Base-by-base conservation (phyloP, 2,888 invertebrate species). In the Heliothis peltigera region DNA sequence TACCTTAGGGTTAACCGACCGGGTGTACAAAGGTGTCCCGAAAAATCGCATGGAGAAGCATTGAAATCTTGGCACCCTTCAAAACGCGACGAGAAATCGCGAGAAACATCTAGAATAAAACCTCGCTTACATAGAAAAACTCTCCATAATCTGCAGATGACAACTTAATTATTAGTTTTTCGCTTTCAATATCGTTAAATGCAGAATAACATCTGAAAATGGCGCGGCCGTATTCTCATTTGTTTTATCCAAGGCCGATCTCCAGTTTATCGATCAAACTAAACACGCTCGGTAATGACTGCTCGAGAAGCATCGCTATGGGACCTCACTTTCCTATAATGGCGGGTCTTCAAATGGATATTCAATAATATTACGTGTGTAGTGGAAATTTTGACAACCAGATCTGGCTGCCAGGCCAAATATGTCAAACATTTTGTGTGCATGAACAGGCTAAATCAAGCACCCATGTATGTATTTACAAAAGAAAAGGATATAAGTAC, bases 191-290 rank as follows among this genome's bases (percentile, higher is more conserved):
- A n/a, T 39, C 32, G 8, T 10, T 32, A 12, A 12, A 32, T 12
- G 15, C 39, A 2, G 5, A 15, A 5, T 15, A 39, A 10, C 53
- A 18, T 18, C 21, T 18, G 39, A 59, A 65, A 73, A 60, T 64
- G 47, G 59, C 51, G 47, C 62, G 60, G 60, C 28, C 32, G 21
- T 65, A 39, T 67, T 68, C 67, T 75, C 79, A 66, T 69, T 81
- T 60, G 43, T 57, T 57, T 52, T 65, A 72, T 75, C 72, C 75
- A 81, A 79, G 79, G 79, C 35, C 70, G 53, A 48, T 64, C 61
- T 64, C 62, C 25, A 4, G 47, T 25, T 62, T 68, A 80, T 78
- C 70, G 70, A 80, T 80, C 63, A 67, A 64, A 66, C 72, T 47
- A 57, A 43, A 63, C 39, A 44, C 42, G 48, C 74, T 60, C 48